Evolutionary conservation across 2,113 vertebrate genomes (phyloP).

Genomic region (Isichthys henryi): DNA sequence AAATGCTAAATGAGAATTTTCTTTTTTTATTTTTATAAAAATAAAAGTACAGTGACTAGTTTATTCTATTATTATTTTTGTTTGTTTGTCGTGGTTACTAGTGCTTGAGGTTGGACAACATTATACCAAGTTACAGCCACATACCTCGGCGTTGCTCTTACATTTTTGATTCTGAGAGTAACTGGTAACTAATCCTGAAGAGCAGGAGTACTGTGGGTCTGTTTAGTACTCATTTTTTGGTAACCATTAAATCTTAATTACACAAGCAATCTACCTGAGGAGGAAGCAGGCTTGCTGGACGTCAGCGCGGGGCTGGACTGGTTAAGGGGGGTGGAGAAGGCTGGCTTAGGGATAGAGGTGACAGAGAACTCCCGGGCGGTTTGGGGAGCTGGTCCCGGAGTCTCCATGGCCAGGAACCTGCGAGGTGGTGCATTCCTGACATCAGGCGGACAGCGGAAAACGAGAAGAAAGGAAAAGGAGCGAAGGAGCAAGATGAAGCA

Average conservation of each 20-base stretch:
- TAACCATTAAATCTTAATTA: neutral
- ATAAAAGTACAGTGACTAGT: neutral
- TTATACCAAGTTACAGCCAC: neutral
- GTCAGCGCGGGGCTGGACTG: slow-evolving; percentile 30
- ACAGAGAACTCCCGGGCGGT: slow-evolving; percentile 56
- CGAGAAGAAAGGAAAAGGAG: neutral
- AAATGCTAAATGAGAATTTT: neutral
- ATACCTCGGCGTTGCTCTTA: neutral
- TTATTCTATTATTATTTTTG: neutral
- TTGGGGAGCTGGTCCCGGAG: slow-evolving; percentile 40
- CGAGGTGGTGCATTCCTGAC: neutral
- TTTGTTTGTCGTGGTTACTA: neutral
- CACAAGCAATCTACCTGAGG: slow-evolving; percentile 38
- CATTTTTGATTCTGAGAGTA: neutral
- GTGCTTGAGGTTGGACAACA: neutral
- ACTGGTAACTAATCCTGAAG: neutral
- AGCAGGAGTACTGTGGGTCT: neutral
- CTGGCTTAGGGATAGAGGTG: slow-evolving; percentile 55
- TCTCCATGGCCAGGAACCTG: slow-evolving; percentile 67
- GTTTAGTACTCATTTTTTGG: neutral
- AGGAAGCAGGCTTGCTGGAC: slow-evolving; percentile 38
- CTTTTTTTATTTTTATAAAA: too few relatives aligned
- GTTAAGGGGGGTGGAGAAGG: slow-evolving; percentile 37
- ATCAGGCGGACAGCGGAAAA: neutral
- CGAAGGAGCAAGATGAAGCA: neutral